Evolutionary conservation across 1,140 invertebrate genomes (phyloP), one percentile per base, ranked within the genome.

Genomic region (Camponotus floridanus): DNA sequence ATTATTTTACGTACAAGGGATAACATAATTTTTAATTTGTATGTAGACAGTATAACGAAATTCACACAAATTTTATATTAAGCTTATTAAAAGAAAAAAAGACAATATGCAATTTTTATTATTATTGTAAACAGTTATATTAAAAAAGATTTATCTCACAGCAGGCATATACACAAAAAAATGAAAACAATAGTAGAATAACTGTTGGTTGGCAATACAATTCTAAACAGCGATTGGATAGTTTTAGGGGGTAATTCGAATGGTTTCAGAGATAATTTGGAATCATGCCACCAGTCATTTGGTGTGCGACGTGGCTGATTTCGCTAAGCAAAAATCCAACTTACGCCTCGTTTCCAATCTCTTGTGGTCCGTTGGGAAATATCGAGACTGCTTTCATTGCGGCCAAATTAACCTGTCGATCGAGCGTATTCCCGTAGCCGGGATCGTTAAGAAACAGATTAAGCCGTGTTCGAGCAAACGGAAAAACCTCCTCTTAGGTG

Each of bases 201-300:
- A 48, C 39, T n/a, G n/a, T 73, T 61, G 26, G 21, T 33, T 33
- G 57, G 70, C 55, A 62, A 26, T 36, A 5, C 15, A 42, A 26
- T 26, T 26, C 26, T 26, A 26, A 1, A 26, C 26, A 26, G 26
- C 26, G 26, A 26, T 26, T 26, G 26, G 26, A 26, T 26, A 26
- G 26, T 26, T 26, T 26, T 26, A 26, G 26, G 1, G 26, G 0
- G 26, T 26, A 26, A 26, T 26, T 26, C 1, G 26, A 26, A 1
- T 26, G 1, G 26, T 26, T 26, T 26, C 1, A 26, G 26, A 26
- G 89, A 88, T 92, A 93, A 93, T 94, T 93, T 94, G 92, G 92
- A 93, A 92, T 92, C 87, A 64, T 93, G 93, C 93, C 93, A 93
- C 92, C 91, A 91, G 93, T 94, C 92, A 93, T 92, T 51, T 93